Conservation (phyloP, 1,140 invertebrate species). For the Doryteuthis pealeii region DNA sequence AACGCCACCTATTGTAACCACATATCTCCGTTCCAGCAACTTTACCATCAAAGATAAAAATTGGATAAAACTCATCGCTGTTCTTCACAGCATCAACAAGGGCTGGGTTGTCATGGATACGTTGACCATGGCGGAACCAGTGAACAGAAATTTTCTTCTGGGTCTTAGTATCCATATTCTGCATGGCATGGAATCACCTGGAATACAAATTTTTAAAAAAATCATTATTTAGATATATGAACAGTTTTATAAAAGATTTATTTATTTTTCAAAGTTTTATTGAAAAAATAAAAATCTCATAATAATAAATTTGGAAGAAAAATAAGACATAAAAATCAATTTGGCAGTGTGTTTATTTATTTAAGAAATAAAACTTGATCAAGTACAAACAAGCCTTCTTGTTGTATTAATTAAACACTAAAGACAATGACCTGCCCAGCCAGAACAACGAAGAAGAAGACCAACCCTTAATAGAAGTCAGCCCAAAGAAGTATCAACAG, state of each 20-base stretch:
- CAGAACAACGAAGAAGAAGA: too few species aligned
- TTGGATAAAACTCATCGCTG: constrained; percentile 61
- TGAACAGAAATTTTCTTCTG: constrained; percentile 55
- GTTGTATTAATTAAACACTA: too few species aligned
- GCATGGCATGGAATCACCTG: not conserved
- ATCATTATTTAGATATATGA: not conserved
- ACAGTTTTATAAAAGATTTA: not conserved
- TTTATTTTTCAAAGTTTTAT: not conserved
- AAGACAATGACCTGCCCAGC: too few species aligned
- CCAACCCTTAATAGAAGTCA: too few species aligned
- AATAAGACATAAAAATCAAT: not conserved
- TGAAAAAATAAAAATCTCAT: not conserved
- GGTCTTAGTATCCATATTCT: not conserved
- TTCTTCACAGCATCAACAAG: constrained; percentile 66
- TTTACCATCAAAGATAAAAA: constrained; percentile 76
- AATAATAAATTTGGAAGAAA: not conserved
- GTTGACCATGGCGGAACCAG: constrained; percentile 75
- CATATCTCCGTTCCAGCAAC: constrained; percentile 69
- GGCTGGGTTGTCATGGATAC: constrained; percentile 76
- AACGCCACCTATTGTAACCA: constrained; percentile 71
- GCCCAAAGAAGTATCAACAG: too few species aligned
- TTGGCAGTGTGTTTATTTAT: too few species aligned
- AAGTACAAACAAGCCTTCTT: too few species aligned
- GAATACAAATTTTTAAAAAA: not conserved
- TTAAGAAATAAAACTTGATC: too few species aligned